Conservation (phyloP, 2,113 vertebrate genomes). For the Sarotherodon lohbergeri region DNA sequence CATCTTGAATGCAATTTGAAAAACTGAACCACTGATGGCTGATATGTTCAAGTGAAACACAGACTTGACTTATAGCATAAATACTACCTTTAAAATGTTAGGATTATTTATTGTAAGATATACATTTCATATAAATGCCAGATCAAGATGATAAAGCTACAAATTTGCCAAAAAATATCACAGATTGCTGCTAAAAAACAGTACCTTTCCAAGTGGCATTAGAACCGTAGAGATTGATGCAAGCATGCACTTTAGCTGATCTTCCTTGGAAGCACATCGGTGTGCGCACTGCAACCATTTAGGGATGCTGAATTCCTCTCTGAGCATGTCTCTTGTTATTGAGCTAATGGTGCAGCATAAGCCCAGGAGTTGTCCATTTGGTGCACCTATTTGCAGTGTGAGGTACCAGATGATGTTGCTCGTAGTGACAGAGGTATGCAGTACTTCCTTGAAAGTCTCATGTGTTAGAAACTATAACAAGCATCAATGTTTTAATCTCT, state of each 20-base stretch:
- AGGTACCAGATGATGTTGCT: neutral
- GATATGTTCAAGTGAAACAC: neutral
- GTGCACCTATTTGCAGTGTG: neutral
- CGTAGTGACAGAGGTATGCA: neutral
- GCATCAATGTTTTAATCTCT: neutral
- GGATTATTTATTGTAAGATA: neutral
- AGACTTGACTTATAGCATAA: neutral
- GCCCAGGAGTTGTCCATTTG: slow-evolving; percentile 31
- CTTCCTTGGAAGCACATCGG: neutral
- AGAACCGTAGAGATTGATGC: neutral
- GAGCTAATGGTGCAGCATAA: neutral
- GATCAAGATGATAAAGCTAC: neutral
- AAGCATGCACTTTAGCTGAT: neutral
- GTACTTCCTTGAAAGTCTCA: neutral
- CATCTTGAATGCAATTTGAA: neutral
- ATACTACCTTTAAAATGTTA: neutral
- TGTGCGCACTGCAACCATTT: neutral
- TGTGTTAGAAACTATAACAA: neutral
- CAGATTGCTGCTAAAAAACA: neutral
- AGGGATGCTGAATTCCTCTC: neutral
- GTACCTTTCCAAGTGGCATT: neutral
- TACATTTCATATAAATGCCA: neutral
- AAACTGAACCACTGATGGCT: neutral
- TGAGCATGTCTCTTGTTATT: neutral
- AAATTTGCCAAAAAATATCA: neutral